Percentiles rank a stretch among this genome's conserved stretches.
Evolutionary conservation across 1,140 invertebrate genomes (phyloP).

Genomic region (Hydropsyche tenuis): DNA sequence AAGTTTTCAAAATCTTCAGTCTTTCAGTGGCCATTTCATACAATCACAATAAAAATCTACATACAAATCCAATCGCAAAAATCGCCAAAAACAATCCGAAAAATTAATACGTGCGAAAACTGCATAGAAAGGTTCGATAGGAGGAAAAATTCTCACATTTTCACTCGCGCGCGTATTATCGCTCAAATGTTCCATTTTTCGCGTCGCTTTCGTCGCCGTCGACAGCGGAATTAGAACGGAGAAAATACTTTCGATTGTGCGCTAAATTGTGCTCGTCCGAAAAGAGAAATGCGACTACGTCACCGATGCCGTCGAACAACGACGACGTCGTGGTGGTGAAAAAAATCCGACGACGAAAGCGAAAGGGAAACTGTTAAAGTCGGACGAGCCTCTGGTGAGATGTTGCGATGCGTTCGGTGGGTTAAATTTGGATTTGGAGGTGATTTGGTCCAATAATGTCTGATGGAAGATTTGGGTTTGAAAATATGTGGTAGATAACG

Average conservation of each 20-base stretch:
- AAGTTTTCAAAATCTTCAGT: too few species aligned
- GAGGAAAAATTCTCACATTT: slow-evolving; percentile 19
- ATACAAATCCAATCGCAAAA: too few species aligned
- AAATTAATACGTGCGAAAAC: too few species aligned
- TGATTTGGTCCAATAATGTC: background rate
- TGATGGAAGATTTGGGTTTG: background rate
- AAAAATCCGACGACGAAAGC: slow-evolving; percentile 13
- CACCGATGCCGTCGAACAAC: too few species aligned
- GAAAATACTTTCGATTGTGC: slow-evolving; percentile 39
- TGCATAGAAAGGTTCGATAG: too few species aligned
- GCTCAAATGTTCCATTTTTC: slow-evolving; percentile 20
- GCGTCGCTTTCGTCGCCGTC: background rate
- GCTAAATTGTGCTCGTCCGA: slow-evolving; percentile 34
- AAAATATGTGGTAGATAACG: too few species aligned
- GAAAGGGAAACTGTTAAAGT: slow-evolving; percentile 35
- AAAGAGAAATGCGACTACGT: slow-evolving; percentile 34
- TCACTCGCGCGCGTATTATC: background rate
- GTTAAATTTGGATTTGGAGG: background rate
- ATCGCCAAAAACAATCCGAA: too few species aligned
- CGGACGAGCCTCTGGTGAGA: background rate
- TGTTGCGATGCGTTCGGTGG: background rate
- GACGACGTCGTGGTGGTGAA: background rate
- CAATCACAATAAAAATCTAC: too few species aligned
- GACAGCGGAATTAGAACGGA: slow-evolving; percentile 31
- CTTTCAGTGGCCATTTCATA: too few species aligned